Evolutionary conservation across 2,888 invertebrate genomes (phyloP).

Genomic region (Scrobipalpa atriplicella): DNA sequence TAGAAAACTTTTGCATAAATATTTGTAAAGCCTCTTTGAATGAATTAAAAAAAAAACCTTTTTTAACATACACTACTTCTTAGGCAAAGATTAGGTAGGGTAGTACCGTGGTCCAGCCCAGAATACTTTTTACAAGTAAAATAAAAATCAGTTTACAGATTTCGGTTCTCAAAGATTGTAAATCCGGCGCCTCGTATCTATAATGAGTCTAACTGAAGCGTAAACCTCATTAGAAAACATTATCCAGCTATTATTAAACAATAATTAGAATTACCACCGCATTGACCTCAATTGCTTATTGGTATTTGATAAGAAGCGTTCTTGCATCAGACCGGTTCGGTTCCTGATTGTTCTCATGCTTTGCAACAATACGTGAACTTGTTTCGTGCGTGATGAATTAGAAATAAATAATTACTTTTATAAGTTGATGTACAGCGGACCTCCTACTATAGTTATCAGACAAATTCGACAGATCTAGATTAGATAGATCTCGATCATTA

Average conservation of each 20-base stretch:
- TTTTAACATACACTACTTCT: too few relatives aligned
- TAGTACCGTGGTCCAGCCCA: too few relatives aligned
- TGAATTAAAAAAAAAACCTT: too few relatives aligned
- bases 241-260: slow-evolving; percentile 48
- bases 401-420: slow-evolving; percentile 13
- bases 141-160: neutral
- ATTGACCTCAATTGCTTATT: slow-evolving; percentile 51
- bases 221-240: slow-evolving; percentile 56
- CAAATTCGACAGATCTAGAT: too few relatives aligned
- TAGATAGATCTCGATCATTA: too few relatives aligned
- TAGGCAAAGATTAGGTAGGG: too few relatives aligned
- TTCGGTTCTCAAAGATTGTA: neutral
- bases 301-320: slow-evolving; percentile 47
- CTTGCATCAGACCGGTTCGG: slow-evolving; percentile 16
- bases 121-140: too few relatives aligned
- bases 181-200: neutral
- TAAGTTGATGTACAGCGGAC: neutral
- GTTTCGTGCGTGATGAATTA: slow-evolving; percentile 22
- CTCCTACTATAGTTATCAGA: too few relatives aligned
- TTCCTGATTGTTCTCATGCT: slow-evolving; percentile 22
- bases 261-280: slow-evolving; percentile 33
- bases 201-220: slow-evolving; percentile 37
- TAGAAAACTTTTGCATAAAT: too few relatives aligned
- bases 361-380: neutral
- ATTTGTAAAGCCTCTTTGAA: too few relatives aligned